A percentile compares a stretch with the other conserved stretches of the same genome.
Conservation (phyloP, 1,140 invertebrate genomes). For the Heliconius nattereri region DNA sequence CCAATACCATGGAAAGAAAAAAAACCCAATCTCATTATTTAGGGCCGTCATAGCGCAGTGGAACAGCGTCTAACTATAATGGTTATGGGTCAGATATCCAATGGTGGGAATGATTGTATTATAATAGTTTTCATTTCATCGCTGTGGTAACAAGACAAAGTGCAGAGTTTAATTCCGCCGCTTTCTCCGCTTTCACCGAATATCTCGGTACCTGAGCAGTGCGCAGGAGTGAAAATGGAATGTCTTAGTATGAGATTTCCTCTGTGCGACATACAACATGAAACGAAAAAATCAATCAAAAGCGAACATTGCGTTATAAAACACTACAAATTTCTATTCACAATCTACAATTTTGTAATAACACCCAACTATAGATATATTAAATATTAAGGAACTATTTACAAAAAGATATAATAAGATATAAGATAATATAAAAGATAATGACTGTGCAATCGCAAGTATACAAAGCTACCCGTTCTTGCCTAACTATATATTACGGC, state of each 20-base stretch:
- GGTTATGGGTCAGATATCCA: not conserved
- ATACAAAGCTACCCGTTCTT: constrained; percentile 63
- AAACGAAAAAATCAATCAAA: not conserved
- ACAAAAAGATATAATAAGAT: not conserved
- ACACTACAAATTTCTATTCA: constrained; percentile 11
- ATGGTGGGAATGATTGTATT: not conserved
- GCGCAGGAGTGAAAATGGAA: too few species aligned
- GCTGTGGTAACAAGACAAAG: not conserved
- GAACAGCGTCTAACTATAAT: not conserved
- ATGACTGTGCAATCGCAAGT: constrained; percentile 42
- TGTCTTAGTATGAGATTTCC: too few species aligned
- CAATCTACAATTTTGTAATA: constrained; percentile 43
- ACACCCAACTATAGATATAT: not conserved
- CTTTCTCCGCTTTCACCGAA: accelerated
- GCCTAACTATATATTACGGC: constrained; percentile 74
- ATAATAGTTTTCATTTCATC: too few species aligned
- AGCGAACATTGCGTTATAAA: not conserved
- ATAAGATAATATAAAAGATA: constrained; percentile 39
- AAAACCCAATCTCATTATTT: too few species aligned
- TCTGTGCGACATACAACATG: not conserved
- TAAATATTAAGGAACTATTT: not conserved
- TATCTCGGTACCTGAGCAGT: not conserved
- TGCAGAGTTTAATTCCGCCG: not conserved
- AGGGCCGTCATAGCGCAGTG: not conserved
- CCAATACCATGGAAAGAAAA: too few species aligned